Evolutionary conservation across 2,888 invertebrate species (phyloP).

Genomic region (Cheilosia urbana): DNA sequence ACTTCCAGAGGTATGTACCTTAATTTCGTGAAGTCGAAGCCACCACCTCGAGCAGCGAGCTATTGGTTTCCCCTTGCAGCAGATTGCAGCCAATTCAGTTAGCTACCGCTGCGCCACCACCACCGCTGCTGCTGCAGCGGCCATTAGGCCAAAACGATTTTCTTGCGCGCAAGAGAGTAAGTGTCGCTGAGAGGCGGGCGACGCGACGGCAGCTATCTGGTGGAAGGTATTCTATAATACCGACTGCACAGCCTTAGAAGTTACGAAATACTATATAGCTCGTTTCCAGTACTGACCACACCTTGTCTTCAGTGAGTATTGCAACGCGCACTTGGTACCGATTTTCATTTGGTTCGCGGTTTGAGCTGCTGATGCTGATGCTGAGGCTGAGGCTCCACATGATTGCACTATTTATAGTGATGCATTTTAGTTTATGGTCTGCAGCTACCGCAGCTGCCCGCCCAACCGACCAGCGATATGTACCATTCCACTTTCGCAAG

Average conservation of each 20-base stretch:
- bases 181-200: slow-evolving; percentile 65
- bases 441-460: slow-evolving; percentile 75
- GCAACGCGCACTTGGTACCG: slow-evolving; percentile 71
- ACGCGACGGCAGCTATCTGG: slow-evolving; percentile 31
- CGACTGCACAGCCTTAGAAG: slow-evolving; percentile 61
- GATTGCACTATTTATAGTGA: slow-evolving; percentile 75
- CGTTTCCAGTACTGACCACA: slow-evolving; percentile 75
- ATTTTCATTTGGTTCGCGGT: slow-evolving; percentile 72
- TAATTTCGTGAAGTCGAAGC: slow-evolving; percentile 67
- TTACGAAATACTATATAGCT: slow-evolving; percentile 75
- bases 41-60: slow-evolving; percentile 65
- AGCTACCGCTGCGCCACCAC: slow-evolving; percentile 51
- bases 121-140: slow-evolving; percentile 29
- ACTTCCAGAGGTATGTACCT: slow-evolving; percentile 64
- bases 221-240: slow-evolving; percentile 72
- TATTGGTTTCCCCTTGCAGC: slow-evolving; percentile 71
- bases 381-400: slow-evolving; percentile 67
- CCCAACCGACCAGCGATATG: slow-evolving; percentile 65
- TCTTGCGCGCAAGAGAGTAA: slow-evolving; percentile 62
- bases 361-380: slow-evolving; percentile 37
- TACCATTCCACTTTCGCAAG: slow-evolving; percentile 72
- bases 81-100: slow-evolving; percentile 70
- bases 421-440: slow-evolving; percentile 75
- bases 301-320: slow-evolving; percentile 72
- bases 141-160: slow-evolving; percentile 74